A percentile compares a stretch with the other conserved stretches of the same genome.
Conservation (phyloP, 2,113 vertebrate genomes). For the Coturnix japonica region DNA sequence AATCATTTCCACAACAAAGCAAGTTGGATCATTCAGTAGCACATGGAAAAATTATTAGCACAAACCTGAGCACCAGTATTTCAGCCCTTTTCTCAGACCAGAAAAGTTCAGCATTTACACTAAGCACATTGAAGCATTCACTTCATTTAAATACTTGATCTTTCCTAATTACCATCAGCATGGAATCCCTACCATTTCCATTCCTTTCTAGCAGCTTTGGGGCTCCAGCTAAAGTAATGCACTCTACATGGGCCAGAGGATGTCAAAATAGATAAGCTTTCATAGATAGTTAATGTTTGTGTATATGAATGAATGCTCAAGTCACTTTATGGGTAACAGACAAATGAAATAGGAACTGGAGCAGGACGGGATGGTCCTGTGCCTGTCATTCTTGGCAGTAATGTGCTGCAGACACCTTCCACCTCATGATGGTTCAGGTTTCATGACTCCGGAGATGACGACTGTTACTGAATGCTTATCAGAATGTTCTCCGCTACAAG, state of each 20-base stretch:
- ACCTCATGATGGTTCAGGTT: neutral
- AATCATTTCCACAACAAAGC: neutral
- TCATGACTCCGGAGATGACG: neutral
- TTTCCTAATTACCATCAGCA: constrained; percentile 14
- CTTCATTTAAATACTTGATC: constrained; percentile 21
- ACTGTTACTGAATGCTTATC: neutral
- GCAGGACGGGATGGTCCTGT: neutral
- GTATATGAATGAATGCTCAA: neutral
- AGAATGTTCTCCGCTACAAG: neutral
- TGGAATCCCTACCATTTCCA: neutral
- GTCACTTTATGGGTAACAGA: neutral
- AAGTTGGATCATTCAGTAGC: neutral
- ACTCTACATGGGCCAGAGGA: neutral
- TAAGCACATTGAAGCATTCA: neutral
- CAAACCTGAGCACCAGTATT: constrained; percentile 24
- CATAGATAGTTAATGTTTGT: neutral
- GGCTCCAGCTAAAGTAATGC: constrained; percentile 38
- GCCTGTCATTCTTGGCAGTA: accelerated
- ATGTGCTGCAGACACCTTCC: neutral
- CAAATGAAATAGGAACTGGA: neutral
- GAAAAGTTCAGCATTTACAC: constrained; percentile 29
- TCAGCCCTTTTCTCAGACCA: constrained; percentile 1
- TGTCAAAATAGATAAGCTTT: neutral
- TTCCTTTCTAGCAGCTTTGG: constrained; percentile 17
- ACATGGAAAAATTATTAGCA: constrained; percentile 4